Base-by-base conservation (phyloP, 2,888 invertebrate species). In the Apamea crenata region DNA sequence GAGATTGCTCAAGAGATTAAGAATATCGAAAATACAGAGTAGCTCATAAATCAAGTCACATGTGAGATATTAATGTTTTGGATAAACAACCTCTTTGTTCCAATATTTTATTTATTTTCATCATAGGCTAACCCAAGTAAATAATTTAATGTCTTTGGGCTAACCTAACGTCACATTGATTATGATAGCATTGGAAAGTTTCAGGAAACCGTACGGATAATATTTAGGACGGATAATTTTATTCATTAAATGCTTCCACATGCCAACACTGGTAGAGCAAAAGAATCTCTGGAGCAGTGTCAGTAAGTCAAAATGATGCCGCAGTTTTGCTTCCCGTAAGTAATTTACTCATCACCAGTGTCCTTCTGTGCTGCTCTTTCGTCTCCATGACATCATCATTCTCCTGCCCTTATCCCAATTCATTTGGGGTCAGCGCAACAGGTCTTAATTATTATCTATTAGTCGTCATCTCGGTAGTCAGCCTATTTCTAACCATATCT, bases 1-100 rank as follows among this genome's bases (percentile, higher is more conserved):
- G n/a, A 80, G 36, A 82, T 84, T 25, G 71, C 67, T 56, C 21
- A 63, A 72, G 36, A 61, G 81, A 80, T 80, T 80, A 80, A 84
- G 80, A 71, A 63, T 67, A 67, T 68, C 25, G 83, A 25, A 44
- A 83, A 82, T 59, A 61, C 61, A 14, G n/a, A 70, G 80, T 71
- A 53, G 29, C 16, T 56, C 53, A 72, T 84, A 68, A 71, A 80
- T 82, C 44, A 83, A 78, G 61, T 68, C 44, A 53, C 18, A 7
- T 53, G 29, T 78, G 61, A 83, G 21, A 78, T 78, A 83, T 78
- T n/a, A 83, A 53, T 44, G 25, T 18, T 78, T 67, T 29, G 44
- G n/a, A 61, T 6, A 53, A 66, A 65, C 29, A 25, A 53, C 21
- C 6, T 18, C n/a, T 78, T 36, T 2, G 18, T 83, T 66, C 16